phyloP scores from a whole-genome alignment of 2,888 invertebrate genomes.

The Prostheceraeus crozeri region DNA sequence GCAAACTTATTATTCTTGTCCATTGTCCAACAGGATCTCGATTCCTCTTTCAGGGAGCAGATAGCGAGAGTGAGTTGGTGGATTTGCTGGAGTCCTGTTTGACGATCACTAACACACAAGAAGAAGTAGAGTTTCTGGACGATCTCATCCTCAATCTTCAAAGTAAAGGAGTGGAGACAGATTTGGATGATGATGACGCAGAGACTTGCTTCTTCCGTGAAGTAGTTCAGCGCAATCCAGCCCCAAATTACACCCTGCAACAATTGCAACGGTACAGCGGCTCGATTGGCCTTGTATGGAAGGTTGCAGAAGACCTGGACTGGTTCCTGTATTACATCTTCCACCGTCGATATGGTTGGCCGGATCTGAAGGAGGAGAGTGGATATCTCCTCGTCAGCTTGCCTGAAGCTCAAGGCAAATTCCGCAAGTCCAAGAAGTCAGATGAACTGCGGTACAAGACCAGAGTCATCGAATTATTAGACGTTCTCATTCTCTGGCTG shows the following conservation, averaged over 20 bases:
- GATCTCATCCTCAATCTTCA: too few relatives aligned
- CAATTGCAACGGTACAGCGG: not conserved
- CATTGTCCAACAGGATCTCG: too few relatives aligned
- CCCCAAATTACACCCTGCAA: slow-evolving; percentile 6
- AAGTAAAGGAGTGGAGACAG: not conserved
- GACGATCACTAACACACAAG: not conserved
- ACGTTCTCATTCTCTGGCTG: slow-evolving; percentile 33
- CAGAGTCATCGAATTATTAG: slow-evolving; percentile 25
- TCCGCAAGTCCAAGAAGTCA: slow-evolving; percentile 24
- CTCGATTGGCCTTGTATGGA: slow-evolving; percentile 9
- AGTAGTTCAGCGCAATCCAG: slow-evolving; percentile 6
- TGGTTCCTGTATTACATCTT: slow-evolving; percentile 47
- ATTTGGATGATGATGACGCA: not conserved
- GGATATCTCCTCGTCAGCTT: slow-evolving; percentile 41
- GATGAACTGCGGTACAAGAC: slow-evolving; percentile 34
- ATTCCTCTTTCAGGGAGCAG: too few relatives aligned
- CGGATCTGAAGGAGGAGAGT: slow-evolving; percentile 44
- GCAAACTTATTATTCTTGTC: too few relatives aligned
- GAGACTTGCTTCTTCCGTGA: not conserved
- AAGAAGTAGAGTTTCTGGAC: not conserved
- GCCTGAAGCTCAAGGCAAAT: slow-evolving; percentile 27
- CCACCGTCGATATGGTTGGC: slow-evolving; percentile 50
- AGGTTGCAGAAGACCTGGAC: slow-evolving; percentile 24
- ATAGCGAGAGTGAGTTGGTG: too few relatives aligned
- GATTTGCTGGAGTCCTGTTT: not conserved